Evolutionary conservation across 1,140 invertebrate species (phyloP).

Genomic region (Trichonephila clavipes): DNA sequence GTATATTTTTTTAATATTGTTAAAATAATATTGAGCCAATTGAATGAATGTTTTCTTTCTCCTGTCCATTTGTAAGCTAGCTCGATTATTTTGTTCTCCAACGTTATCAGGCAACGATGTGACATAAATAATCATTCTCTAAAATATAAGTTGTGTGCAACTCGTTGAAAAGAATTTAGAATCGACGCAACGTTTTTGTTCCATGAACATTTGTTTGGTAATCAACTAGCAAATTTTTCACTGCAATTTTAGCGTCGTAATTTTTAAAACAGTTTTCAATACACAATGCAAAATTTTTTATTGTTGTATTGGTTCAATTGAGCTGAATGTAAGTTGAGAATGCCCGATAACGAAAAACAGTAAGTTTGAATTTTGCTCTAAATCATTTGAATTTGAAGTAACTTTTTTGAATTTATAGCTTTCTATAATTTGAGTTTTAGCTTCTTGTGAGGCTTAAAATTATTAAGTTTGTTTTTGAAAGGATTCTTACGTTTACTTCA

Average conservation of each 20-base stretch:
- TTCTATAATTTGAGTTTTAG: neutral
- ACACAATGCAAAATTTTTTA: slow-evolving; percentile 21
- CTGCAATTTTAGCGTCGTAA: neutral
- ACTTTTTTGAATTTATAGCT: neutral
- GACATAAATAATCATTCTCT: slow-evolving; percentile 20
- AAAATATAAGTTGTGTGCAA: neutral
- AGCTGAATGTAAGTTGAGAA: slow-evolving; percentile 46
- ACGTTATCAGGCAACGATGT: slow-evolving; percentile 10
- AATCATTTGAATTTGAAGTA: neutral
- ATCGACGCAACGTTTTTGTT: neutral
- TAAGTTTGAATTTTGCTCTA: neutral
- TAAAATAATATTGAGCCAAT: neutral
- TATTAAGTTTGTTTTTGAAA: too few species aligned
- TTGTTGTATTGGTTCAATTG: slow-evolving; percentile 45
- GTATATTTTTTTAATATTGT: neutral
- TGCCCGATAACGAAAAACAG: slow-evolving; percentile 72
- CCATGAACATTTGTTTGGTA: neutral
- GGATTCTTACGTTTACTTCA: too few species aligned
- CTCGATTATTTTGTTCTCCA: slow-evolving; percentile 1
- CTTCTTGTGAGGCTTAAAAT: too few species aligned
- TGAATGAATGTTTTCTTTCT: neutral
- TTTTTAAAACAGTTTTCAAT: neutral
- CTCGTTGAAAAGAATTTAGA: neutral
- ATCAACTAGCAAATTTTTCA: too few species aligned
- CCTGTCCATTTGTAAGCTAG: neutral